Conservation (phyloP, 2,113 vertebrate species). For the Cairina moschata region DNA sequence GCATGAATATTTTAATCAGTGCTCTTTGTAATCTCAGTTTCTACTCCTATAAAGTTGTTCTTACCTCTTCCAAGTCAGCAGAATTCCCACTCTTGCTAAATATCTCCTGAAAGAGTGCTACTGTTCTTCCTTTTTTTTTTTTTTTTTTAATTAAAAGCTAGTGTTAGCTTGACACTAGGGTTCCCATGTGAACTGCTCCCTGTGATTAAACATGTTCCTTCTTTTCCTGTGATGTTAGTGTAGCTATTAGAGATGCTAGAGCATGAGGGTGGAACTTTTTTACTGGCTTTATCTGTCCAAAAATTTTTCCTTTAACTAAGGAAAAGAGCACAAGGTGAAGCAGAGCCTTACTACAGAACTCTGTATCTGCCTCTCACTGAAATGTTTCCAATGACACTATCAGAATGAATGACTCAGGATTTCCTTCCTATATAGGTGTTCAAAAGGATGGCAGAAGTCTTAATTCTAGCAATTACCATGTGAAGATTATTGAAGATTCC, state of each 20-base stretch:
- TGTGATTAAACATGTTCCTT: not conserved
- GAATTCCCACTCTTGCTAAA: not conserved
- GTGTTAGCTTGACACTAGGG: not conserved
- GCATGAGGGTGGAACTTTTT: not conserved
- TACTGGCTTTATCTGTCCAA: not conserved
- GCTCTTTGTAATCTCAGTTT: not conserved
- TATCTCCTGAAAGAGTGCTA: not conserved
- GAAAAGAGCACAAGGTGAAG: not conserved
- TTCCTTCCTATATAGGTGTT: constrained; percentile 41
- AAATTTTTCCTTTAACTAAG: not conserved
- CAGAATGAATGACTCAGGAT: not conserved
- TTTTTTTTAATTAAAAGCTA: not conserved
- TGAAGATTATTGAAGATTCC: not conserved
- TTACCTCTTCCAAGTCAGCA: not conserved
- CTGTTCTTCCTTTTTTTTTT: not conserved
- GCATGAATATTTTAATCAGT: not conserved
- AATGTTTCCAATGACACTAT: not conserved
- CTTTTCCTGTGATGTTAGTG: not conserved
- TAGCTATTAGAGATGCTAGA: not conserved
- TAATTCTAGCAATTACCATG: constrained; percentile 5
- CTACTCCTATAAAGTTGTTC: not conserved
- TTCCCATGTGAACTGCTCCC: not conserved
- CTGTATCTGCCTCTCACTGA: not conserved
- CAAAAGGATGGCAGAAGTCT: not conserved
- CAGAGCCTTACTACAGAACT: not conserved